Evolutionary conservation across 1,140 invertebrate species (phyloP), one percentile per base, ranked within the genome.

Genomic region (Meloidogyne hapla): DNA sequence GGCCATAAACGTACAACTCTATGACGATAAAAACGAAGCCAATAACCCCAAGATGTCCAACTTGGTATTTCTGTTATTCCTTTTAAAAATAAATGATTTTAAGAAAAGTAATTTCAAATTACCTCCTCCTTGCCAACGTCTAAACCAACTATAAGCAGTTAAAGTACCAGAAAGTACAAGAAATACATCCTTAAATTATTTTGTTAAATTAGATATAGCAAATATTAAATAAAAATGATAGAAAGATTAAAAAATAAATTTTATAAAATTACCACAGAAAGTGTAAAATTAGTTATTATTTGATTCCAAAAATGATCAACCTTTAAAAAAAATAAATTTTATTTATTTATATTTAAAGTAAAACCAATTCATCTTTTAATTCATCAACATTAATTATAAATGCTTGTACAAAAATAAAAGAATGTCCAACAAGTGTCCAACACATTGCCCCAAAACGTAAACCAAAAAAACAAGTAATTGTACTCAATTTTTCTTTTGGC

Each of bases 401-500:
- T 21, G 85, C 85, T 72, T 86, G 85, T 12, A 87, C 79, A 66
- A 86, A 86, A 63, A 86, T 87, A 73, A 86, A 86, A n/a, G 85
- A 87, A 73, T 86, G 85, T 10, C 85, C 85, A 48, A 86, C 48
- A 4, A 86, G 68, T 2, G 85, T 86, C 85, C 85, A 86, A 33
- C 81, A 84, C 83, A 87, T 87, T 21, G 84, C 80, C 8, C 85
- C 63, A 63, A 86, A 86, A 25, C 85, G 66, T 6, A 86, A 70
- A 23, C 85, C 85, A 67, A 86, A 87, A 77, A 86, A 81, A 70
- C 85, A 86, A 33, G 85, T 86, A 56, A 86, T 82, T 28, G 84
- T 87, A 21, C 82, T 80, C 61, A 86, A 77, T 26, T 81, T 76
- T 40, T 86, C 85, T 76, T 87, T 87, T 26, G 85, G 85, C 80